phyloP scores from a whole-genome alignment of 2,888 invertebrate species.

The Harpalus rubripes region DNA sequence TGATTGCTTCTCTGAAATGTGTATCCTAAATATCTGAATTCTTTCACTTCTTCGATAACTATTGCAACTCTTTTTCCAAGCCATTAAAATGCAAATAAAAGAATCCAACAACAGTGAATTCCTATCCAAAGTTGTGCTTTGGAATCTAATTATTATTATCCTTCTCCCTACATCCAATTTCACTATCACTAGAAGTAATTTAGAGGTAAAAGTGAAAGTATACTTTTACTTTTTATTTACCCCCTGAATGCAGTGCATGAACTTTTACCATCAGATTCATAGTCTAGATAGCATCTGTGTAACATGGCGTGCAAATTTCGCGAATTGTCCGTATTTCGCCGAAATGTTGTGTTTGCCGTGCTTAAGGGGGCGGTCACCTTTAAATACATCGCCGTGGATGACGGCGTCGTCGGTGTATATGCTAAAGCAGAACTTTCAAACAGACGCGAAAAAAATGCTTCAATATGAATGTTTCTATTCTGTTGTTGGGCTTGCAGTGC shows the following conservation, averaged over 20 bases:
- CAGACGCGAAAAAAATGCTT: background rate
- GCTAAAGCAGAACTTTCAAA: background rate
- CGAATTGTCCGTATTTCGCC: constrained; percentile 53
- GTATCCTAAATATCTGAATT: no score
- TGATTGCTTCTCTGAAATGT: no score
- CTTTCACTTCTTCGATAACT: no score
- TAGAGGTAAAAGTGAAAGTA: constrained; percentile 16
- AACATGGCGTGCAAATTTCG: constrained; percentile 62
- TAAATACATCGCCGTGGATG: constrained; percentile 21
- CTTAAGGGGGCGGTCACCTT: constrained; percentile 58
- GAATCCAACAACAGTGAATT: background rate
- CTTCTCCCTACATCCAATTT: background rate
- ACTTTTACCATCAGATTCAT: constrained; percentile 23
- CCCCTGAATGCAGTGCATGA: background rate
- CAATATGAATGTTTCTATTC: no score
- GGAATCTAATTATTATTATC: background rate
- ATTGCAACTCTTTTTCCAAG: background rate
- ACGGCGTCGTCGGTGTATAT: background rate
- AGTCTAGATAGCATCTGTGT: constrained; percentile 19
- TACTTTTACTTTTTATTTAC: background rate
- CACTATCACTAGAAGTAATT: background rate
- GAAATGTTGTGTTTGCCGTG: constrained; percentile 30
- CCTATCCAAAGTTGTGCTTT: background rate
- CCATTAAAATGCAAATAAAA: background rate
- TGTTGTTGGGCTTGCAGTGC: no score